Conservation (phyloP, 2,888 invertebrate genomes). For the Perithous albicinctus region DNA sequence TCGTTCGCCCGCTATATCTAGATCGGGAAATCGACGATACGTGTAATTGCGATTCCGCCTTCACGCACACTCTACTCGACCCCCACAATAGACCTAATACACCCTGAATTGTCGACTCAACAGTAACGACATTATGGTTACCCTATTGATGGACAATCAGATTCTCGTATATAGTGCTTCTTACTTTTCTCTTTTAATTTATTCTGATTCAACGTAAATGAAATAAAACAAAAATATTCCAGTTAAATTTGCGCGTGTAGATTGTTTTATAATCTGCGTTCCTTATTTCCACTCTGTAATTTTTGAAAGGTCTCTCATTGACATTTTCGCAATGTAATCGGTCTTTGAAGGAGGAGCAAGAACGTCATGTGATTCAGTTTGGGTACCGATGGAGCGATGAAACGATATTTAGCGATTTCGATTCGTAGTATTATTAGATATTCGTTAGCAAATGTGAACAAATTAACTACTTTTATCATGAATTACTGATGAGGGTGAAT, state of each 20-base stretch:
- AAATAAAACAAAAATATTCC: neutral
- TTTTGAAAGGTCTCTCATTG: too few relatives aligned
- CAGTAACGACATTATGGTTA: slow-evolving; percentile 60
- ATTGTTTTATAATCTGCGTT: neutral
- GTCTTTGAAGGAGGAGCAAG: too few relatives aligned
- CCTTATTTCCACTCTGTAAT: too few relatives aligned
- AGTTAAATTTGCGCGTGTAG: neutral
- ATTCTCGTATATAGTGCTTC: neutral
- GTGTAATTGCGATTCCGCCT: slow-evolving; percentile 74
- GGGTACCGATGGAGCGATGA: too few relatives aligned
- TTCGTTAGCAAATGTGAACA: too few relatives aligned
- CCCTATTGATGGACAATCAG: slow-evolving; percentile 42
- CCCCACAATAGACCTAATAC: slow-evolving; percentile 54
- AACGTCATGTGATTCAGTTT: too few relatives aligned
- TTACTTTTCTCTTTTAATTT: neutral
- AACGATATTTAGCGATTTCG: too few relatives aligned
- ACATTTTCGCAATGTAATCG: too few relatives aligned
- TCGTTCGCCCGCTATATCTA: slow-evolving; percentile 73
- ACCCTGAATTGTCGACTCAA: slow-evolving; percentile 38
- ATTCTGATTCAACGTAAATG: neutral
- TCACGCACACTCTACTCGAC: slow-evolving; percentile 40
- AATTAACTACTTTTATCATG: too few relatives aligned
- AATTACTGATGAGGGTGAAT: too few relatives aligned
- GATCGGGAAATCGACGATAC: slow-evolving; percentile 74
- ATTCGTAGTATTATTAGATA: too few relatives aligned